Percentiles rank a stretch among this genome's conserved stretches.
Evolutionary conservation across 2,797 vertebrate species (phyloP).

Genomic region (Parauchenoglanis punctatus): DNA sequence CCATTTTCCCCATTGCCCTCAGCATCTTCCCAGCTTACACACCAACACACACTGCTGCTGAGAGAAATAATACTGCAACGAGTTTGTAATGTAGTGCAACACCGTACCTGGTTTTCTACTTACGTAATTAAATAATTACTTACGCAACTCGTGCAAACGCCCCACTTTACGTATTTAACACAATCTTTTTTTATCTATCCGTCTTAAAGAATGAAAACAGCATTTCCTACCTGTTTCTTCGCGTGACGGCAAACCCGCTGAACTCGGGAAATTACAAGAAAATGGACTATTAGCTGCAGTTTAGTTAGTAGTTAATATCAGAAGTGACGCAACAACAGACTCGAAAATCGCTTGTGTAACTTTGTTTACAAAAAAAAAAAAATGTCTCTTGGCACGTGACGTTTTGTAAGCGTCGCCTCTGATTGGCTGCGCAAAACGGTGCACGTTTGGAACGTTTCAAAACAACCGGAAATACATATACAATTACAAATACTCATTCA

Average conservation of each 20-base stretch:
- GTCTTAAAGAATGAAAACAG: background rate
- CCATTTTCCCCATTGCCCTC: conserved; percentile 66
- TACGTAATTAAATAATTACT: too few relatives aligned
- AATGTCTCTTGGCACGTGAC: conserved; percentile 8
- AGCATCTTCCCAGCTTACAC: conserved; percentile 65
- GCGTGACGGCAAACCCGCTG: background rate
- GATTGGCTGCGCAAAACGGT: conserved; percentile 16
- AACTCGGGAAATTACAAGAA: background rate
- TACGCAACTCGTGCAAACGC: background rate
- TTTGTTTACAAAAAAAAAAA: conserved; percentile 5
- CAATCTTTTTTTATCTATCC: background rate
- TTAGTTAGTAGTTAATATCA: background rate
- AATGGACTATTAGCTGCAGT: background rate
- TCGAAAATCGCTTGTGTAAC: background rate
- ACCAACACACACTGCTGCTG: background rate
- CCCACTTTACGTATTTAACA: too few relatives aligned
- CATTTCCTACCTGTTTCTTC: conserved; percentile 15
- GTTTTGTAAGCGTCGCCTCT: background rate
- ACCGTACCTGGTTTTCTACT: background rate
- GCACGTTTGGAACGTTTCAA: background rate
- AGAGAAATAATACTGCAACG: background rate
- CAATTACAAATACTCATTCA: too few relatives aligned
- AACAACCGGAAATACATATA: background rate
- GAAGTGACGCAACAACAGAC: background rate
- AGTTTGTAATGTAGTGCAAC: background rate